Evolutionary conservation across 2,888 invertebrate species (phyloP), one percentile per base, ranked within the genome.

Genomic region (Limnephilus rhombicus): DNA sequence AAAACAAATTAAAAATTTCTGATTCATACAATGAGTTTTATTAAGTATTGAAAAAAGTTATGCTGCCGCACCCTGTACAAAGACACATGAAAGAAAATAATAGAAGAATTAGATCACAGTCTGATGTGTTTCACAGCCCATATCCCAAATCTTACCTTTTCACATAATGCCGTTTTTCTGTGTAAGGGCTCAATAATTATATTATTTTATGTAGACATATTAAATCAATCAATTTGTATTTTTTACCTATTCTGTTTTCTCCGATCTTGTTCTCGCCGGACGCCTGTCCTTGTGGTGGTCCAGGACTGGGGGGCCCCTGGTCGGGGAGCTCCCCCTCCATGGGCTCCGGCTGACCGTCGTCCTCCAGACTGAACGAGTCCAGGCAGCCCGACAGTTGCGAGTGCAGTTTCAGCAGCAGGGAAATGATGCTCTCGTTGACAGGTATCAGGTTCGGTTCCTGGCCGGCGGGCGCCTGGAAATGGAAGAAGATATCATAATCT

Each of bases 361-460:
- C 97, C 89, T 97, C 97, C 31, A 97, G 94, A 31, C 97, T 96
- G 94, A 98, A 99, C 93, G 98, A 98, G 94, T 99, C 98, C 13
- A 98, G 97, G 18, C 97, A 96, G 0, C 98, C 98, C 0, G 98
- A 98, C 82, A 99, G 96, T 95, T 99, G 98, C 3, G 98, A 98
- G 95, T 99, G 99, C 24, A 99, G 96, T 95, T 98, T 99, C 90
- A 99, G 96, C 85, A 99, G 96, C 90, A 99, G 95, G 0, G 99
- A 98, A 94, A 99, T 97, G 93, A 99, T 98, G 93, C 98, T 99
- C 95, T 99, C 98, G 94, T 98, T 98, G 91, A 98, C 97, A 45
- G 97, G 96, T 24, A 98, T 96, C 80, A 97, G 24, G 29, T 91
- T 91, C 18, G 92, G 24, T 11, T 92, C 92, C 3, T 80, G 81